Evolutionary conservation across 2,888 invertebrate species (phyloP), one percentile per base, ranked within the genome.

Genomic region (Plebejus argus): DNA sequence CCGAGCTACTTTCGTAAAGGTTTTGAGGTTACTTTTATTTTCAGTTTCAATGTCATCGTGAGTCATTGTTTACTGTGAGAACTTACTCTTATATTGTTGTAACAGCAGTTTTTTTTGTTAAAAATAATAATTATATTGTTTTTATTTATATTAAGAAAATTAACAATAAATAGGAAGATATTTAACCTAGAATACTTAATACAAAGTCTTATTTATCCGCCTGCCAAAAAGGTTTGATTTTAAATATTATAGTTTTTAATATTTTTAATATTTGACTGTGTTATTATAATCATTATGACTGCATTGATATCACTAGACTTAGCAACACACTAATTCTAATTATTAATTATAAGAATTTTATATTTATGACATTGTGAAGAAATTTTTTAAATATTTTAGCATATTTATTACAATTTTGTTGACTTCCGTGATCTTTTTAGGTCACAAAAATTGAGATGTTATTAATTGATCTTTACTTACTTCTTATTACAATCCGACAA

Each of bases 381-480:
- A 61, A 61, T 23, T 61, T 61, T 23, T 23, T 10, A 53, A 61
- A 61, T 61, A 61, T 61, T 61, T 20, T 20, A 23, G 61, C 61
- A 61, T 61, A 20, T 58, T 58, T 8, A 58, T n/a, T 23, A 23
- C 12, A 12, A 23, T 12, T 61, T 23, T 23, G 23, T 10, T 61
- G 23, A 61, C 23, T 61, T 61, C 61, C 61, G 61, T 61, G 61
- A 61, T 12, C 61, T 61, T 23, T 61, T 61, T 23, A 61, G 61
- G 12, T 61, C 61, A 61, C 23, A 23, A 61, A 61, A 10, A 61
- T 23, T 23, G 23, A 4, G 23, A 61, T 61, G 12, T 61, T 23
- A 61, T 23, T 23, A 61, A 23, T 23, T 61, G 4, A 10, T 23
- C 10, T 23, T n/a, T n/a, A n/a, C n/a, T n/a, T n/a, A n/a, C n/a